Evolutionary conservation across 2,888 invertebrate species (phyloP), one percentile per base, ranked within the genome.

Genomic region (Cyrtodaria siliqua): DNA sequence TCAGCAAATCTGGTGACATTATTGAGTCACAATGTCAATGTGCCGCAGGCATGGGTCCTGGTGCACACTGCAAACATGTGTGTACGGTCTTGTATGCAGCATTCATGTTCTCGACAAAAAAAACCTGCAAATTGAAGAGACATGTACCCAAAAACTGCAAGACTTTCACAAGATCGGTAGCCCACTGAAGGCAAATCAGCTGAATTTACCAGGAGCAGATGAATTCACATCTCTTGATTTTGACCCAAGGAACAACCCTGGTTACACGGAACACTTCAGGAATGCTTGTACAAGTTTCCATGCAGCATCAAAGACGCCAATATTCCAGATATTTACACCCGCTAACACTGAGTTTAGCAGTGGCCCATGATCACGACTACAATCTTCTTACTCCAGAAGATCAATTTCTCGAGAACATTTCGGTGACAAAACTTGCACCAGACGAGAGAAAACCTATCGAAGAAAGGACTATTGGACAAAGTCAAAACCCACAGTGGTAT

Each of bases 41-140:
- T 79, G 74, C 69, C 4, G 83, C 77, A 38, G 86, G 82, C 18
- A 75, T 76, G 75, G 86, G 84, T 9, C 86, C 83, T n/a, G 23
- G 26, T 61, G 83, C 68, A 20, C 80, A 84, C 56, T 84, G 83
- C 50, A 86, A 86, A 63, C 84, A 84, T 72, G 69, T 86, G 9
- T 61, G 60, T 18, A 26, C 60, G n/a, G 63, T 74, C 1, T 33
- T 85, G 14, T 75, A 56, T 70, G 84, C 66, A 33, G 4, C 33
- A 33, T 4, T 33, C 4, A 12, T 52, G 23, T 59, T 59, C 23
- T 9, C 4, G 9, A 24, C 40, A 8, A 47, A 23, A 26, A 20
- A n/a, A n/a, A 47, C 44, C 20, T 80, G 4, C 40, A 47, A 47
- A 42, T 55, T 12, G 61, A 80, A 55, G 57, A 70, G 67, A 78